phyloP scores from a whole-genome alignment of 2,797 vertebrate species.

The Linurgus olivaceus region DNA sequence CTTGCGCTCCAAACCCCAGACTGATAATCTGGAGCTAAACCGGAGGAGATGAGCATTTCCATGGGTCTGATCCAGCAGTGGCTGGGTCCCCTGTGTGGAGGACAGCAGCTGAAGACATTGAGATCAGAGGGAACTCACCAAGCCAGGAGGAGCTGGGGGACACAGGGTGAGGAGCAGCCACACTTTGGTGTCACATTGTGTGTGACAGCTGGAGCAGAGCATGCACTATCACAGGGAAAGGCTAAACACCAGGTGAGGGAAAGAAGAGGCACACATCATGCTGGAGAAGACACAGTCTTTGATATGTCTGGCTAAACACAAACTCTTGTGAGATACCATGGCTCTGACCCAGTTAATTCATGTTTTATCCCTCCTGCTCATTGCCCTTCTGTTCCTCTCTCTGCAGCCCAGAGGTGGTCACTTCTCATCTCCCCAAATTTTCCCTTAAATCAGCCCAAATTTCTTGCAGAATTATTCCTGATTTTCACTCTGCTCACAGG shows the following conservation, averaged over 20 bases:
- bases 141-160: background rate
- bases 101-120: background rate
- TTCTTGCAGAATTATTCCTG: background rate
- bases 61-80: background rate
- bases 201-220: background rate
- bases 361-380: background rate
- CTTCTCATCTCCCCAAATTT: accelerated
- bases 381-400: background rate
- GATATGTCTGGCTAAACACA: background rate
- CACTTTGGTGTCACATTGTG: background rate
- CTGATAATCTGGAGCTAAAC: background rate
- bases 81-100: background rate
- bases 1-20: background rate
- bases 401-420: accelerated
- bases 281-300: background rate
- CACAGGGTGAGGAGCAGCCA: background rate
- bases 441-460: background rate
- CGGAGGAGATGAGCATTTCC: background rate
- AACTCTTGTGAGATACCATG: background rate
- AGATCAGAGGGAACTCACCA: background rate
- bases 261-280: accelerated
- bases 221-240: background rate
- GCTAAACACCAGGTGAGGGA: background rate
- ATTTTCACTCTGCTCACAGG: background rate
- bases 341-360: background rate